Conservation (phyloP, 2,797 vertebrate genomes). For the Poeciliopsis turneri region DNA sequence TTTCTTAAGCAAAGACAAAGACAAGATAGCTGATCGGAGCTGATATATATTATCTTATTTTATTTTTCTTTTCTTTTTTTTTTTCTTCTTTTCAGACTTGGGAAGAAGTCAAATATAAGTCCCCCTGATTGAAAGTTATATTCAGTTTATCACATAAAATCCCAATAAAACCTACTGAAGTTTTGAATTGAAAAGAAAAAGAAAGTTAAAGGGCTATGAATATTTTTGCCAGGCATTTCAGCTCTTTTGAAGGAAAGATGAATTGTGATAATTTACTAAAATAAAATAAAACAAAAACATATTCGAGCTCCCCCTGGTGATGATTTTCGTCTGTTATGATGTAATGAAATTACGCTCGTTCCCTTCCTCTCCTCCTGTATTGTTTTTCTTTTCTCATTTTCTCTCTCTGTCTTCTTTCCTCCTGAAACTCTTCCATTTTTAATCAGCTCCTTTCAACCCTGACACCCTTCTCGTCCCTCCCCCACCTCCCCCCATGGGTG, state of each 20-base stretch:
- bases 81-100: not conserved
- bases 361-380: not conserved
- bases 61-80: no score
- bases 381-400: not conserved
- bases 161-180: not conserved
- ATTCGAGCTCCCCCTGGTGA: not conserved
- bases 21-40: not conserved
- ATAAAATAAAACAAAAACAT: not conserved
- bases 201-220: not conserved
- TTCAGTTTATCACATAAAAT: not conserved
- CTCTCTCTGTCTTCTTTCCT: slow-evolving; percentile 1
- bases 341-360: not conserved
- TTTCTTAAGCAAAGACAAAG: not conserved
- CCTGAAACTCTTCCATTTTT: slow-evolving; percentile 15
- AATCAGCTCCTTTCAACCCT: slow-evolving; percentile 6
- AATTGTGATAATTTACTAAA: not conserved
- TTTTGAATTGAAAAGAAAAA: not conserved
- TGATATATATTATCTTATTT: not conserved
- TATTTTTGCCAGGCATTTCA: not conserved
- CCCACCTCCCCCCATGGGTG: slow-evolving; percentile 55
- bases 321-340: not conserved
- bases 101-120: not conserved
- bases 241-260: not conserved
- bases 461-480: not conserved
- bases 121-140: not conserved